These are phyloP conservation scores for Myrmecobius fasciatus DNA, from an alignment of 2,113 vertebrate genomes.

Conservation along the genomic window DNA sequence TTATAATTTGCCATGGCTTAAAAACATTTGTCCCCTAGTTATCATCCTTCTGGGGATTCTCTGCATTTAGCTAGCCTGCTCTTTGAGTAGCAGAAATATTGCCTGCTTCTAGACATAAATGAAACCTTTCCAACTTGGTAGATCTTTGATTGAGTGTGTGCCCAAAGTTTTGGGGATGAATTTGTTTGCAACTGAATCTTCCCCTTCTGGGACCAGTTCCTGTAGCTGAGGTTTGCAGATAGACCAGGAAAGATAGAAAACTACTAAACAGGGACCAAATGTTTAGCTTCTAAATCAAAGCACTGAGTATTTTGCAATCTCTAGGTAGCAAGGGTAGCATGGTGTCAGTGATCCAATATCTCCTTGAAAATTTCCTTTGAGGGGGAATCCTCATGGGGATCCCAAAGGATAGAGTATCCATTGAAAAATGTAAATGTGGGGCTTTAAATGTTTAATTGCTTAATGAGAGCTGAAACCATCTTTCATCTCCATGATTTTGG, in stretches of 20 bases:
- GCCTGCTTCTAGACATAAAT: background rate
- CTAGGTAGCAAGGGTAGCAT: background rate
- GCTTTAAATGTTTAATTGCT: background rate
- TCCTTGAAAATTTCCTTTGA: background rate
- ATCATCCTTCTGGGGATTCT: background rate
- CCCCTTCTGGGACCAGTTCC: slow-evolving; percentile 1
- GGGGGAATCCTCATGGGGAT: background rate
- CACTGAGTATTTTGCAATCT: background rate
- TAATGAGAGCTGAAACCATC: background rate
- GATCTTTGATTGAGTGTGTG: background rate
- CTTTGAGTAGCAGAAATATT: background rate
- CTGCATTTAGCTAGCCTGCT: background rate
- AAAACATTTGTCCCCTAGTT: background rate
- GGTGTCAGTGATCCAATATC: background rate
- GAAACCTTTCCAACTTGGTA: background rate
- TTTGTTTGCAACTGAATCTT: slow-evolving; percentile 4
- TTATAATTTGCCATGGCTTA: background rate
- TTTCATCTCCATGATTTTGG: background rate
- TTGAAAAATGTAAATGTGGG: background rate
- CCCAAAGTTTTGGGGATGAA: slow-evolving; percentile 14
- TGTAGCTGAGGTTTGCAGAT: background rate
- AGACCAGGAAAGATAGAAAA: background rate
- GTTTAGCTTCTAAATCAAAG: background rate
- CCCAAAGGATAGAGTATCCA: background rate
- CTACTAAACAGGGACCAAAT: slow-evolving; percentile 17